phyloP scores from a whole-genome alignment of 1,140 invertebrate species.

The Magallana ariakensis region DNA sequence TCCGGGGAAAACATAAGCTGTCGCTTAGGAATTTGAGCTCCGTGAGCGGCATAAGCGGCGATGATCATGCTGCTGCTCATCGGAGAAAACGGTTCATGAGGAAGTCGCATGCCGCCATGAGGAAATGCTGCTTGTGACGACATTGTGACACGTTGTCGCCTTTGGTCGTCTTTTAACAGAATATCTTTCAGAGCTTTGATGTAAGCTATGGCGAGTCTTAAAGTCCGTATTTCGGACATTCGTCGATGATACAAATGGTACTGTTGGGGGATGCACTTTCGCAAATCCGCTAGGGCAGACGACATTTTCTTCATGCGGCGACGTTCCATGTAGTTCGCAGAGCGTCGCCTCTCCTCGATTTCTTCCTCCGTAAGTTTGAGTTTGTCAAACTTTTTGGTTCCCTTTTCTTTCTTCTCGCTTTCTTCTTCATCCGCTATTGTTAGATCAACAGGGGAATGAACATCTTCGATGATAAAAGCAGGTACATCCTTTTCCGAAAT shows the following conservation, averaged over 20 bases:
- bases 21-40: conserved; percentile 11
- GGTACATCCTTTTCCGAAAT: not conserved
- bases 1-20: conserved; percentile 23
- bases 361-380: conserved; percentile 52
- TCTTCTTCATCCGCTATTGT: not conserved
- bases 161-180: conserved; percentile 78
- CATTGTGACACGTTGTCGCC: not conserved
- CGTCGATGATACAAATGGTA: conserved; percentile 97
- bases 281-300: conserved; percentile 90
- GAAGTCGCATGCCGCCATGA: not conserved
- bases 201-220: conserved; percentile 96
- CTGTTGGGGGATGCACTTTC: conserved; percentile 90
- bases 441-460: not conserved
- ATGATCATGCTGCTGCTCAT: conserved; percentile 4
- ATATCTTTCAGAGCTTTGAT: conserved; percentile 97
- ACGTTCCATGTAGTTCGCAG: conserved; percentile 83
- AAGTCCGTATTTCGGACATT: conserved; percentile 96
- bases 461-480: not conserved
- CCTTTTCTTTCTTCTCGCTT: not conserved
- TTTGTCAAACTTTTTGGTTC: conserved; percentile 38
- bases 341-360: conserved; percentile 59
- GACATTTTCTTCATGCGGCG: conserved; percentile 98
- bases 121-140: not conserved
- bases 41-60: conserved; percentile 20
- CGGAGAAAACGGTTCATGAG: not conserved